phyloP scores from a whole-genome alignment of 1,140 invertebrate species.

The Lycorma delicatula region DNA sequence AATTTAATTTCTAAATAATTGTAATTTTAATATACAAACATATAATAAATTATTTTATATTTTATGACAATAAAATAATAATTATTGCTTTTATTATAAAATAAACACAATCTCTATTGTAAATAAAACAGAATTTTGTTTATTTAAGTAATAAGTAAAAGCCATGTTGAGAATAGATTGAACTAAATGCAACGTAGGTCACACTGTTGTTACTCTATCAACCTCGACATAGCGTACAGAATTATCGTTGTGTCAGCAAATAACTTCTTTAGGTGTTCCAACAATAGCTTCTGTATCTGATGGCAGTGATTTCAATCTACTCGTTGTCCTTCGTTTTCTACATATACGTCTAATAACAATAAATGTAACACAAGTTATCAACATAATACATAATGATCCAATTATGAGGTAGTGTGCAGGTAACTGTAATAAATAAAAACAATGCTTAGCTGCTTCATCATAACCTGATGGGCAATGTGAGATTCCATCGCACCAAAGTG shows the following conservation, averaged over 20 bases:
- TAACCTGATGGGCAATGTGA: conserved; percentile 78
- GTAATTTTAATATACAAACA: too few species aligned
- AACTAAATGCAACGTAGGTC: conserved; percentile 37
- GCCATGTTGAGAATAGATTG: conserved; percentile 8
- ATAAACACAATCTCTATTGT: too few species aligned
- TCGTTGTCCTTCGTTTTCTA: neutral
- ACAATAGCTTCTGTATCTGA: conserved; percentile 31
- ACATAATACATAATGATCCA: conserved; percentile 40
- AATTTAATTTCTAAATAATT: too few species aligned
- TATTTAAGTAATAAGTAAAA: neutral
- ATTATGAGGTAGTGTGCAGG: conserved; percentile 59
- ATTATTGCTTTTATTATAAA: too few species aligned
- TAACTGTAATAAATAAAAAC: conserved; percentile 61
- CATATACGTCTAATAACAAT: conserved; percentile 16
- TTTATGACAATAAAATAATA: too few species aligned
- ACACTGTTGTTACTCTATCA: conserved; percentile 80
- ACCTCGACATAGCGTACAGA: conserved; percentile 84
- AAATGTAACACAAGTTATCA: conserved; percentile 36
- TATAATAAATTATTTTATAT: too few species aligned
- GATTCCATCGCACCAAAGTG: conserved; percentile 81
- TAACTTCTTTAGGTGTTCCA: conserved; percentile 58
- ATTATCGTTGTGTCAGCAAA: conserved; percentile 89
- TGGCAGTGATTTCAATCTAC: conserved; percentile 23
- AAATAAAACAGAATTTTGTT: too few species aligned
- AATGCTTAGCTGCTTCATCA: conserved; percentile 73